Conservation (phyloP, 2,888 invertebrate genomes). For the Fragum fragum region DNA sequence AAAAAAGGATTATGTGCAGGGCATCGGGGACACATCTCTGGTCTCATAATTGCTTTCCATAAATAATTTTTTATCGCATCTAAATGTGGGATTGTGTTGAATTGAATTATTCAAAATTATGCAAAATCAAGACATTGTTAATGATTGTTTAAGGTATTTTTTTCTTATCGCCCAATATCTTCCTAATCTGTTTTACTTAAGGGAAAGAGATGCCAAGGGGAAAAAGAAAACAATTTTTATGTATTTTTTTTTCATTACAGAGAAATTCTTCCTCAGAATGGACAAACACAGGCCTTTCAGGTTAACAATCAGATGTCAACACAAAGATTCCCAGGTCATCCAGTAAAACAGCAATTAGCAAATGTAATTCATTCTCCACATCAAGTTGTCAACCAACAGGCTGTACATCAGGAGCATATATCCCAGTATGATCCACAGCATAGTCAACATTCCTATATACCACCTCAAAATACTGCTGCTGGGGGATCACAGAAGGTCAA, state of each 20-base stretch:
- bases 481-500: background rate
- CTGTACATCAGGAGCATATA: constrained; percentile 2
- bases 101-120: too few relatives aligned
- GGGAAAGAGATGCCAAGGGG: too few relatives aligned
- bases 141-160: too few relatives aligned
- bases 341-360: background rate
- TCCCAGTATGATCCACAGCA: background rate
- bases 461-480: background rate
- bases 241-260: constrained; percentile 2
- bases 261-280: constrained; percentile 15
- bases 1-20: too few relatives aligned
- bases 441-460: constrained; percentile 9
- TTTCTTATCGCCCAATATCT: too few relatives aligned
- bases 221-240: too few relatives aligned
- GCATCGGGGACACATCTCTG: too few relatives aligned
- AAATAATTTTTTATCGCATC: too few relatives aligned
- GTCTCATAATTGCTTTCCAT: too few relatives aligned
- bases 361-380: constrained; percentile 11
- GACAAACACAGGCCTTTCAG: background rate
- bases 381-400: background rate
- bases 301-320: background rate
- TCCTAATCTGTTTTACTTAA: too few relatives aligned
- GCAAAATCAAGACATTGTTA: too few relatives aligned
- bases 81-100: too few relatives aligned
- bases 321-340: background rate